These are phyloP conservation scores for Rhimphoctona megacephalus DNA, from an alignment of 2,888 invertebrate genomes.

Conservation along the genomic window DNA sequence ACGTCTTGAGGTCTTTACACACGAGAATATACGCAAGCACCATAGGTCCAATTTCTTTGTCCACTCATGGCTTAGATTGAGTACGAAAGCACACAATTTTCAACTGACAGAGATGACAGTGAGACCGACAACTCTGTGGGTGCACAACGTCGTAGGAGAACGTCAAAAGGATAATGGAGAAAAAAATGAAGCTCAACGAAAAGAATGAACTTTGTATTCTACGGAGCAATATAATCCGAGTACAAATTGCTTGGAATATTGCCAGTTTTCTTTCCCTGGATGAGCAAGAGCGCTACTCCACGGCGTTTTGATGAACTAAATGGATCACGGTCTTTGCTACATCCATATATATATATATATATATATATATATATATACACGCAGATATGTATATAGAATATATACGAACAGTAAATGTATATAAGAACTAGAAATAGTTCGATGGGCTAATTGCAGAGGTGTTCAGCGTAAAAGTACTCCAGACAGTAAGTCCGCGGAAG, in stretches of 20 bases:
- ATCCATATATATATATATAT: conserved; percentile 12
- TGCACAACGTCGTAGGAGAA: conserved; percentile 12
- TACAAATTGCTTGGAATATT: conserved; percentile 69
- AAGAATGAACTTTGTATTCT: conserved; percentile 65
- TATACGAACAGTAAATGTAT: conserved; percentile 15
- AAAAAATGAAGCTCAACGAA: conserved; percentile 38
- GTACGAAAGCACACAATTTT: conserved; percentile 30
- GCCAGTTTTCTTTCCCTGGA: conserved; percentile 61
- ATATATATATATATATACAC: conserved; percentile 10
- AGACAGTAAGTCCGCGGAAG: conserved; percentile 32
- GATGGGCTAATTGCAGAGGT: conserved; percentile 58
- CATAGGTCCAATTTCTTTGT: conserved; percentile 14
- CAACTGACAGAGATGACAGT: conserved; percentile 11
- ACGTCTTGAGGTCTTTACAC: neutral
- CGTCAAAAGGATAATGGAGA: conserved; percentile 23
- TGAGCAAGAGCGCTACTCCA: conserved; percentile 29
- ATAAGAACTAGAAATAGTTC: conserved; percentile 41
- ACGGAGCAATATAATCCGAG: conserved; percentile 65
- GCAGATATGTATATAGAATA: conserved; percentile 21
- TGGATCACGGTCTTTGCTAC: conserved; percentile 49
- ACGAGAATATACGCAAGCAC: neutral
- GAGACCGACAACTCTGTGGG: conserved; percentile 1
- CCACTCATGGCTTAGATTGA: conserved; percentile 8
- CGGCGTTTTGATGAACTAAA: conserved; percentile 60
- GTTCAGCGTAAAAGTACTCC: conserved; percentile 48